phyloP scores from a whole-genome alignment of 53 echinoderm and acorn worm genomes.

The Zoroaster sp. region DNA sequence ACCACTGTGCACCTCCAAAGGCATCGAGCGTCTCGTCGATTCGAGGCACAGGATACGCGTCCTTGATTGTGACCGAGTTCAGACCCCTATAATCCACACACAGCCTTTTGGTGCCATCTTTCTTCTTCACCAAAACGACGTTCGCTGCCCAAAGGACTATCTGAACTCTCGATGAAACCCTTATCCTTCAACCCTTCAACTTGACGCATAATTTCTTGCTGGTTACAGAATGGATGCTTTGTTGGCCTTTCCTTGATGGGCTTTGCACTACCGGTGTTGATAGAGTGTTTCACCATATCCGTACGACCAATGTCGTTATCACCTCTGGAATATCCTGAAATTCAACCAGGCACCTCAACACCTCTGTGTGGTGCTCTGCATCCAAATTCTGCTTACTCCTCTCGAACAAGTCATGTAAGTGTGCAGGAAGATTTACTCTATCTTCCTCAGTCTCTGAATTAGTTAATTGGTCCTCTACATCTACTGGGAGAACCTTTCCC shows the following conservation, averaged over 20 bases:
- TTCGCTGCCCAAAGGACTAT: constrained; percentile 64
- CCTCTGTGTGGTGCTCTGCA: neutral
- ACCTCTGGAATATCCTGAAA: constrained; percentile 35
- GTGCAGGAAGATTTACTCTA: neutral
- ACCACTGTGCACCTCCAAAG: no score
- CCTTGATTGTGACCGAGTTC: constrained; percentile 7
- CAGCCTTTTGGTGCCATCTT: constrained; percentile 38
- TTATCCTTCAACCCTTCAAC: constrained; percentile 23
- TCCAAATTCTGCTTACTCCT: neutral
- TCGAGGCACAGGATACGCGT: no score
- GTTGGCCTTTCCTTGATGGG: constrained; percentile 58
- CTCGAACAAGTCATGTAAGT: neutral
- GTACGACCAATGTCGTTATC: constrained; percentile 62
- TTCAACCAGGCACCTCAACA: constrained; percentile 1
- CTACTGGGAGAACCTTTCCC: neutral
- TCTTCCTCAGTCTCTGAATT: neutral
- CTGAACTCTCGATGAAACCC: constrained; percentile 46
- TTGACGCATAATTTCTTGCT: constrained; percentile 45
- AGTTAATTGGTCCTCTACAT: neutral
- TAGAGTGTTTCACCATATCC: constrained; percentile 57
- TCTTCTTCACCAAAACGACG: constrained; percentile 44
- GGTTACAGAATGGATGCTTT: constrained; percentile 23
- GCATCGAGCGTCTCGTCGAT: no score
- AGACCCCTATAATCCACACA: neutral
- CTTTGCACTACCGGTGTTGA: constrained; percentile 48